Evolutionary conservation across 1,140 invertebrate genomes (phyloP).

Genomic region (Drosophila sp.): DNA sequence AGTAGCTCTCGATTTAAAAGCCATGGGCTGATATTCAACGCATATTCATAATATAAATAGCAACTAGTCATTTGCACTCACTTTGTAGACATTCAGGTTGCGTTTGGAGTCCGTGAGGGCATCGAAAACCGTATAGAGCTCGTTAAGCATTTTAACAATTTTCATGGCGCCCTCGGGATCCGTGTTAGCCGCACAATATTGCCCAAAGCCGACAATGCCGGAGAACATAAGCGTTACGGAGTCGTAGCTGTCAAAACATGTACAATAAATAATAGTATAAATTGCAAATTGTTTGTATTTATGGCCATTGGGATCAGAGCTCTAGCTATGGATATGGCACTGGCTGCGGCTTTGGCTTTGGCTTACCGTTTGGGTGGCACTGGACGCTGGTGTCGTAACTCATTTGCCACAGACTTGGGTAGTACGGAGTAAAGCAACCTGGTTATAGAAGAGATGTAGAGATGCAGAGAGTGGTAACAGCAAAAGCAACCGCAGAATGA

Average conservation of each 20-base stretch:
- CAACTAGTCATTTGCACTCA: constrained; percentile 81
- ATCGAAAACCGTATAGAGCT: constrained; percentile 96
- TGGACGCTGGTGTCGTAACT: constrained; percentile 94
- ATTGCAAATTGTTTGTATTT: constrained; percentile 57
- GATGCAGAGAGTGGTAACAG: background rate
- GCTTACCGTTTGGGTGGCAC: constrained; percentile 90
- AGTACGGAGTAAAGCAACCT: constrained; percentile 97
- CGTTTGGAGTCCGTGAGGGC: constrained; percentile 95
- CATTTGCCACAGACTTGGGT: constrained; percentile 96
- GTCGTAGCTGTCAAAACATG: constrained; percentile 88
- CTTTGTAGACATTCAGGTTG: constrained; percentile 98
- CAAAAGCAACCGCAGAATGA: constrained; percentile 4
- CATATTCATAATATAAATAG: constrained; percentile 5
- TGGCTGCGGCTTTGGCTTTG: constrained; percentile 11
- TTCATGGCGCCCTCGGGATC: constrained; percentile 96
- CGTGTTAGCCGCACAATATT: constrained; percentile 93
- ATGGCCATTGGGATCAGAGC: constrained; percentile 22
- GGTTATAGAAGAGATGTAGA: constrained; percentile 1
- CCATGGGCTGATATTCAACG: background rate
- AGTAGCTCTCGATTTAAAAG: constrained; percentile 1
- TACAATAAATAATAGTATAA: constrained; percentile 62
- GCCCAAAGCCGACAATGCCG: constrained; percentile 96
- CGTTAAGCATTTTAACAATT: constrained; percentile 95
- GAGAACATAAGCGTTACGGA: constrained; percentile 96
- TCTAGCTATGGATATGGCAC: constrained; percentile 28